Evolutionary conservation across 2,797 vertebrate species (phyloP).

Genomic region (Emydoidea blandingii): DNA sequence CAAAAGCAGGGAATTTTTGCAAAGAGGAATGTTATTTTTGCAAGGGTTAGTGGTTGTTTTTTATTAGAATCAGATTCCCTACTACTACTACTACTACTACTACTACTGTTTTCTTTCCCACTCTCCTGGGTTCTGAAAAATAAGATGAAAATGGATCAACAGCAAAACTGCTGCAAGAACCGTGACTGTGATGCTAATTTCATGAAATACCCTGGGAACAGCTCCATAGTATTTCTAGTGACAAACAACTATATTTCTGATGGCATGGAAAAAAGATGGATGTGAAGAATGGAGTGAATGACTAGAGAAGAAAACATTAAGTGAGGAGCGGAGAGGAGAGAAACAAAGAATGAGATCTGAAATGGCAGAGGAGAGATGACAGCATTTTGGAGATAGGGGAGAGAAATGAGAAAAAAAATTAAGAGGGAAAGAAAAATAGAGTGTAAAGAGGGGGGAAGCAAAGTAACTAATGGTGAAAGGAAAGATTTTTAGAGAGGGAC

Average conservation of each 20-base stretch:
- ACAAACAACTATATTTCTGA: conserved; percentile 53
- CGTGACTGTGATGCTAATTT: conserved; percentile 58
- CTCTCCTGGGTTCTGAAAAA: conserved; percentile 59
- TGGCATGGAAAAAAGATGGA: conserved; percentile 33
- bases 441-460: neutral
- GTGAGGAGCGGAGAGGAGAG: neutral
- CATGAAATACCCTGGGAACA: conserved; percentile 54
- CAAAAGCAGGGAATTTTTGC: conserved; percentile 14
- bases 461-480: neutral
- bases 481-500: neutral
- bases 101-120: conserved; percentile 48
- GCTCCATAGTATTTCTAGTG: conserved; percentile 55
- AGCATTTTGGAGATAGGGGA: neutral
- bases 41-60: conserved; percentile 38
- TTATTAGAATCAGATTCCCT: conserved; percentile 40
- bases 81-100: conserved; percentile 23
- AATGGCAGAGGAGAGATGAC: neutral
- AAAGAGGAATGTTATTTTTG: conserved; percentile 9
- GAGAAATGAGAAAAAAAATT: neutral
- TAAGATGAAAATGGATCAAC: conserved; percentile 23
- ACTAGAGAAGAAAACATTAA: conserved; percentile 27
- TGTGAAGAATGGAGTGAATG: neutral
- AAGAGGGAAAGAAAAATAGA: neutral
- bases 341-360: neutral
- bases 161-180: conserved; percentile 62